These are phyloP conservation scores for Ormyrus rosae DNA, from an alignment of 2,888 invertebrate genomes.

Conservation along the genomic window DNA sequence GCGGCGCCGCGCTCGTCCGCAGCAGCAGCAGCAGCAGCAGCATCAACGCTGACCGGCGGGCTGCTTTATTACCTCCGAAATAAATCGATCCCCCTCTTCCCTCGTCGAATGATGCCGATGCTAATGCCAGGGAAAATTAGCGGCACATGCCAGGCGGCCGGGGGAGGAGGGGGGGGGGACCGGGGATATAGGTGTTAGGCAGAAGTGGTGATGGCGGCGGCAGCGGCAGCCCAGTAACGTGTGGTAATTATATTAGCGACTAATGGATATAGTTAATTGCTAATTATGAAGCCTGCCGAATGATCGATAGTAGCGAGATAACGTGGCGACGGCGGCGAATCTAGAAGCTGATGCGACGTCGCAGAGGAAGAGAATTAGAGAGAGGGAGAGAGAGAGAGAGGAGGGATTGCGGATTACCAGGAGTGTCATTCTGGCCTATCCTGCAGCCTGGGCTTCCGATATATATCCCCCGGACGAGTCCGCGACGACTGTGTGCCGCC, in stretches of 20 bases:
- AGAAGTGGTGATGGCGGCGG: constrained; percentile 12
- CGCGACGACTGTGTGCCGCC: not conserved
- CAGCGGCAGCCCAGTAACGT: constrained; percentile 64
- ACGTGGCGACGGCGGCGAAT: constrained; percentile 59
- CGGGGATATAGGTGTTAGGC: not conserved
- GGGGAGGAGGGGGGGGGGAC: not conserved
- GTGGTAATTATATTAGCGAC: constrained; percentile 75
- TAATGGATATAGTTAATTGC: constrained; percentile 76
- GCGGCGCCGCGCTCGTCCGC: not conserved
- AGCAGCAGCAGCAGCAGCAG: not conserved
- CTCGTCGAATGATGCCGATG: constrained; percentile 23
- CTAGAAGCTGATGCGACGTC: constrained; percentile 16
- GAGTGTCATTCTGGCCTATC: constrained; percentile 48
- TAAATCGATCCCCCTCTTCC: constrained; percentile 28
- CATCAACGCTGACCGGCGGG: not conserved
- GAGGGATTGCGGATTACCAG: constrained; percentile 55
- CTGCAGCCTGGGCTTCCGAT: constrained; percentile 30
- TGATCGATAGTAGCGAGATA: constrained; percentile 75
- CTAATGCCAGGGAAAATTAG: constrained; percentile 36
- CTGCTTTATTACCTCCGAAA: constrained; percentile 29
- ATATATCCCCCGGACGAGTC: constrained; percentile 14
- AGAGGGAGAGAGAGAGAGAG: constrained; percentile 12
- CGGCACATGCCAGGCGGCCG: constrained; percentile 5
- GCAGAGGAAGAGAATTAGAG: constrained; percentile 45
- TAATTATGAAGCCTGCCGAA: constrained; percentile 76